Evolutionary conservation across 2,797 vertebrate species (phyloP), one percentile per base, ranked within the genome.

Genomic region (Oreochromis grahami): DNA sequence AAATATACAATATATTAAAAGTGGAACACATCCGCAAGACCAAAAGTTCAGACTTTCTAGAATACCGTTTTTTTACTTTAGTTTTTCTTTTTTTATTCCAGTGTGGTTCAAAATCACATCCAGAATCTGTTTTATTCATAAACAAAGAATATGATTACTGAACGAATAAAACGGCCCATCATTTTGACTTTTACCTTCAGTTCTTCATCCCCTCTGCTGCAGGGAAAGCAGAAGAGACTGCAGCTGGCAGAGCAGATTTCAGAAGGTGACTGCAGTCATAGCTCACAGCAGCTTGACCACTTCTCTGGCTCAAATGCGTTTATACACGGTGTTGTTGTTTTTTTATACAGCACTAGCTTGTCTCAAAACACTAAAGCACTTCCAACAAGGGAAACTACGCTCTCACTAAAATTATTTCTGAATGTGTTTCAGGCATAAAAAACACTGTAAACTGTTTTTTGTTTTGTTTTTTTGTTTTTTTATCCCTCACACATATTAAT

Each of bases 231-330:
- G 72, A 78, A 21, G 80, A 84, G 83, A 74, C 89, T 93, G 90
- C 92, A 92, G 87, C 90, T 91, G 91, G 85, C 79, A 78, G 85
- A 86, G 78, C 84, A 82, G 60, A 84, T 91, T 88, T 91, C 48
- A 89, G 87, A 85, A 87, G 89, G 89, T 91, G 93, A 91, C 89
- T 94, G 91, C 92, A 93, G 91, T 90, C 89, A 85, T 82, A 78
- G 89, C 88, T 90, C 83, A 77, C 80, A 86, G 84, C 85, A 84
- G 87, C 88, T 91, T 86, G 92, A 90, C 88, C 92, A 83, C 89
- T 86, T 88, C 81, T 80, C 78, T 82, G 79, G 63, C 72, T 76
- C 45, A 38, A 38, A 84, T 45, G 78, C 72, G 78, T 82, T 72
- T 45, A 56, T 65, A 84, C 76, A 79, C 56, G 72, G 80, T 77